phyloP scores from a whole-genome alignment of 2,888 invertebrate genomes.

The Lithophane socia region DNA sequence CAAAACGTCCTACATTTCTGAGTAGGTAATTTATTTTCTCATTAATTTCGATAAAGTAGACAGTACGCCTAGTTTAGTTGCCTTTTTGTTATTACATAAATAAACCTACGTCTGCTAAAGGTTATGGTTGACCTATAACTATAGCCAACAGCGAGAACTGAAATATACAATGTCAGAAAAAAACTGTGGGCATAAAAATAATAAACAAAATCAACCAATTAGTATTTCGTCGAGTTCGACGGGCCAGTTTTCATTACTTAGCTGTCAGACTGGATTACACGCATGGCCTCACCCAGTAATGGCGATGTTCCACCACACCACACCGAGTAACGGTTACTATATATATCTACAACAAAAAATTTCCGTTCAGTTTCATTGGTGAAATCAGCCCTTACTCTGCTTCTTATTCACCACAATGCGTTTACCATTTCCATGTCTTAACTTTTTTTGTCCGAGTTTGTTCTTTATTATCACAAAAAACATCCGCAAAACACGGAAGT shows the following conservation, averaged over 20 bases:
- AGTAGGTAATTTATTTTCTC: background rate
- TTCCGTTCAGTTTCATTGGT: too few species aligned
- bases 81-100: background rate
- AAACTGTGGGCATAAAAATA: constrained; percentile 12
- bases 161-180: background rate
- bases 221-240: constrained; percentile 31
- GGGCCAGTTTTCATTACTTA: constrained; percentile 63
- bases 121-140: background rate
- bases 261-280: constrained; percentile 69
- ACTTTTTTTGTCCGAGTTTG: background rate
- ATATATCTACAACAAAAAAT: too few species aligned
- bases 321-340: constrained; percentile 10
- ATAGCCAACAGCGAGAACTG: background rate
- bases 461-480: background rate
- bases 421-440: background rate
- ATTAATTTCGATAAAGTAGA: constrained; percentile 7
- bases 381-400: too few species aligned
- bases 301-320: constrained; percentile 52
- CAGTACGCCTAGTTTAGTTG: too few species aligned
- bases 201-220: constrained; percentile 36
- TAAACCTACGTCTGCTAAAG: background rate
- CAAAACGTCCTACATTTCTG: background rate
- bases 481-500: background rate
- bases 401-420: background rate
- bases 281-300: constrained; percentile 69